These are phyloP conservation scores for Monopterus albus DNA, from an alignment of 2,113 vertebrate species.

Conservation along the genomic window DNA sequence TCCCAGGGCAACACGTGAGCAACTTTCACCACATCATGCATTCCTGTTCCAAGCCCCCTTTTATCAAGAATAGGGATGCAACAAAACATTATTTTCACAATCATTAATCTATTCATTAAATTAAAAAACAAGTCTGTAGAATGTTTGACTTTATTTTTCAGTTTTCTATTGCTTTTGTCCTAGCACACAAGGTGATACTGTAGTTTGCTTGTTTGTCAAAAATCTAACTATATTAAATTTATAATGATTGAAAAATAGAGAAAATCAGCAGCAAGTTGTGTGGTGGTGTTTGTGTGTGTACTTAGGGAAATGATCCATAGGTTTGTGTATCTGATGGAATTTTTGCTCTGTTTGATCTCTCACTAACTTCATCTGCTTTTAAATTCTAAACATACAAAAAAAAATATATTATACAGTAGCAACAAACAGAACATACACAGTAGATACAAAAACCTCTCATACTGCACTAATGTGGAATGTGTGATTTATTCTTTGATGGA, in stretches of 20 bases:
- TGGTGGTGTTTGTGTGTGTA: no score
- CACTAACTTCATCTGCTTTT: slow-evolving; percentile 9
- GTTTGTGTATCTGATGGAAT: no score
- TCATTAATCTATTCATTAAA: no score
- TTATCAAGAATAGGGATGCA: neutral
- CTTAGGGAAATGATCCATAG: no score
- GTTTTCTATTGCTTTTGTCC: no score
- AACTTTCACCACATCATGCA: slow-evolving; percentile 51
- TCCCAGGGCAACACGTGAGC: slow-evolving; percentile 54
- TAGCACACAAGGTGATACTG: no score
- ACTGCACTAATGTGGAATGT: slow-evolving; percentile 44
- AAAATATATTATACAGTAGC: slow-evolving; percentile 12
- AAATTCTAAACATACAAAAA: slow-evolving; percentile 10
- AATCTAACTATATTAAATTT: no score
- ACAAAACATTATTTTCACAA: slow-evolving; percentile 11
- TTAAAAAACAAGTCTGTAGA: no score
- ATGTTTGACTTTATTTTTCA: no score
- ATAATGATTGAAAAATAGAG: no score
- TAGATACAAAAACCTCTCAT: slow-evolving; percentile 14
- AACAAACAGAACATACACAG: neutral
- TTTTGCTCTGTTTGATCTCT: neutral
- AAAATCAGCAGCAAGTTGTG: no score
- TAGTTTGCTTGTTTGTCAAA: no score
- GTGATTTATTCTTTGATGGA: slow-evolving; percentile 65
- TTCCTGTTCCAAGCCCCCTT: neutral